A percentile compares a stretch with the other conserved stretches of the same genome.
Conservation (phyloP, 2,113 vertebrate species). For the Polypterus bichir region DNA sequence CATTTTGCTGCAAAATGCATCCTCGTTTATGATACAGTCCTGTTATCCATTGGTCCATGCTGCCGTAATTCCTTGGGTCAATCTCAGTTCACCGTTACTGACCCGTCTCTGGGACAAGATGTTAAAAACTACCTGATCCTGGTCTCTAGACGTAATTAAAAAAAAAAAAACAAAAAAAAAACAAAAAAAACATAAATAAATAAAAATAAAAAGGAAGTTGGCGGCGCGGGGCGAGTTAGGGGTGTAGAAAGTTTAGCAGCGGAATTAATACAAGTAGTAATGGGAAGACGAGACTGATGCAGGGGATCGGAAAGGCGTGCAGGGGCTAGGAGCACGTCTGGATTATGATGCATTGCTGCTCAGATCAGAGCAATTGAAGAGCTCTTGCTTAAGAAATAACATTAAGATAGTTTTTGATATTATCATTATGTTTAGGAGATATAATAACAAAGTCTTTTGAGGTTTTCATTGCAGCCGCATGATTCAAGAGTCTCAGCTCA, state of each 20-base stretch:
- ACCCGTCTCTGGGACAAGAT: too few species aligned
- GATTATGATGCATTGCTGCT: not conserved
- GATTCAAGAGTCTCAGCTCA: constrained; percentile 21
- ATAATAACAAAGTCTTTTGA: constrained; percentile 28
- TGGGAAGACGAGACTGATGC: constrained; percentile 10
- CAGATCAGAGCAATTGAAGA: constrained; percentile 30
- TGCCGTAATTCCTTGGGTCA: too few species aligned
- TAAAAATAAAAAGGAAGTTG: not conserved
- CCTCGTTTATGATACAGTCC: too few species aligned
- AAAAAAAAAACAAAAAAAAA: too few species aligned
- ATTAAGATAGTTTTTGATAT: constrained; percentile 46
- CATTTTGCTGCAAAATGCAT: too few species aligned
- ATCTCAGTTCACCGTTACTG: too few species aligned
- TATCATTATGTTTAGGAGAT: constrained; percentile 35
- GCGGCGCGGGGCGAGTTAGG: not conserved
- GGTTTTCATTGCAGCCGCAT: constrained; percentile 36
- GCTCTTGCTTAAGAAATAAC: constrained; percentile 41
- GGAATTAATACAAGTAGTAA: constrained; percentile 35
- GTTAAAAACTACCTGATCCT: constrained; percentile 5
- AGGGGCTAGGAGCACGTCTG: too few species aligned
- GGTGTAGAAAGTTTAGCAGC: constrained; percentile 11
- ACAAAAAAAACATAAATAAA: too few species aligned
- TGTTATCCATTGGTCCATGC: too few species aligned
- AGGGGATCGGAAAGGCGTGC: too few species aligned
- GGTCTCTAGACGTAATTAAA: not conserved